Evolutionary conservation across 2,888 invertebrate species (phyloP), one percentile per base, ranked within the genome.

Genomic region (Eristalinus aeneus): DNA sequence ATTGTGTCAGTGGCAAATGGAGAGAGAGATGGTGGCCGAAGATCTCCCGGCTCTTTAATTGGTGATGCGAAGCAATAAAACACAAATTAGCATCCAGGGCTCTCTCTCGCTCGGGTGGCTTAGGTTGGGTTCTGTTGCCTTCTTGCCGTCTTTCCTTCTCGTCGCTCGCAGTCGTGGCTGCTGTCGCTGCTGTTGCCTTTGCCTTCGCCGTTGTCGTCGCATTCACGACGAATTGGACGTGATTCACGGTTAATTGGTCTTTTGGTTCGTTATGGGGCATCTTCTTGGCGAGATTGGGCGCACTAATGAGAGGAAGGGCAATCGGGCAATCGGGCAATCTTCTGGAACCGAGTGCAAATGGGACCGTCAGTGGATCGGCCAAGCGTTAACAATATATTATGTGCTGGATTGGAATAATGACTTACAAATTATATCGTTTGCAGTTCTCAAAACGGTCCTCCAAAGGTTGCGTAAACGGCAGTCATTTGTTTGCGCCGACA

Each of bases 1-100:
- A 77, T 69, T 80, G 75, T 69, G 32, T 68, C 64, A 68, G 68
- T 77, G 85, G 81, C 81, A 76, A 86, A 71, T 77, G 77, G 54
- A 64, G 22, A 68, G 53, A 82, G 82, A 86, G 77, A 86, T 86
- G 74, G 86, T 86, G 86, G 82, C 77, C 63, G 77, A 61, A 86
- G 86, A 82, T 86, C 86, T 82, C 27, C 27, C 82, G 74, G 86
- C 77, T 82, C 86, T 86, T 86, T 86, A 86, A 86, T 86, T 86
- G 86, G 86, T 86, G 86, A 86, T 86, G 86, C 74, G 86, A 65
- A 63, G 82, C 86, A 86, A 82, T 86, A 86, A 86, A 86, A 86
- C 82, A 82, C 86, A 86, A 86, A 86, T 86, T 86, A 86, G 86
- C 86, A 86, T 86, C 82, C 86, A 86, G 86, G 82, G 61, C 65